A percentile compares a stretch with the other conserved stretches of the same genome.
phyloP scores from a whole-genome alignment of 2,797 vertebrate species.

The Poecile montanus region DNA sequence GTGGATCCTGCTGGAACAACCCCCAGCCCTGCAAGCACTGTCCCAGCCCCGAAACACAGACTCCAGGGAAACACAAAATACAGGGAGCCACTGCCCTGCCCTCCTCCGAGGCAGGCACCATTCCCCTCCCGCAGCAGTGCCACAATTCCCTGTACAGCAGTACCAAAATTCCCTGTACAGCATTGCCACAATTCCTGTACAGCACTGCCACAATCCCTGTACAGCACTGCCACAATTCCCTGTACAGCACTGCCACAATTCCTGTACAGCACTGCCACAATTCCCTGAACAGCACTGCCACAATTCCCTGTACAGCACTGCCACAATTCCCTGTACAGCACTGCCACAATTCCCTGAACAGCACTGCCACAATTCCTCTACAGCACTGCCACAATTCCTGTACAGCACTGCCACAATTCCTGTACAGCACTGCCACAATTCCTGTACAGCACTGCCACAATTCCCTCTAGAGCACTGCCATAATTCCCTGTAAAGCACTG shows the following conservation, averaged over 20 bases:
- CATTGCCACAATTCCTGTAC: neutral
- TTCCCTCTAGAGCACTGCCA: too few species aligned
- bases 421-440: neutral
- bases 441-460: neutral
- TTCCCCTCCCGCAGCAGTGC: neutral
- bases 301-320: neutral
- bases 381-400: neutral
- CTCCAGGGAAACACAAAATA: neutral
- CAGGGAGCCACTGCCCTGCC: neutral
- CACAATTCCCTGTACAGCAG: neutral
- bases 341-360: neutral
- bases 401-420: neutral
- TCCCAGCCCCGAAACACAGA: neutral
- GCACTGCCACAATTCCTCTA: neutral
- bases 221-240: neutral
- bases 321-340: neutral
- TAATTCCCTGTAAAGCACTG: neutral
- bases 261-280: neutral
- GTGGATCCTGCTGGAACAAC: neutral
- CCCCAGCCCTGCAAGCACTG: neutral
- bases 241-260: too few species aligned
- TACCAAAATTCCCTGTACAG: neutral
- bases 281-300: neutral
- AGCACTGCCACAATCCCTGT: neutral
- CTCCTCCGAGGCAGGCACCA: rapidly evolving